A percentile compares a stretch with the other conserved stretches of the same genome.
Conservation (phyloP, 1,140 invertebrate genomes). For the Drosophila tropicalis region DNA sequence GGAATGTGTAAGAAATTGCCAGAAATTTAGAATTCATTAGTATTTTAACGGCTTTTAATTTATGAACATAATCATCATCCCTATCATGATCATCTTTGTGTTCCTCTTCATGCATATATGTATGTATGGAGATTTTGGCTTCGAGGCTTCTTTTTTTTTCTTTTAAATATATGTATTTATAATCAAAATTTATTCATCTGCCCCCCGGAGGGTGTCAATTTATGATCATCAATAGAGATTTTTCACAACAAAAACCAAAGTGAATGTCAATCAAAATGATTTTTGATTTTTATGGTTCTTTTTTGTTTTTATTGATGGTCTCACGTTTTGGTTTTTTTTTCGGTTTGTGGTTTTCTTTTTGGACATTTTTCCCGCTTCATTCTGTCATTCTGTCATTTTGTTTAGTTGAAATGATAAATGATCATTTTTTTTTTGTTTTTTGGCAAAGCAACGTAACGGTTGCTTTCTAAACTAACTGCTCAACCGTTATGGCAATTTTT, state of each 20-base stretch:
- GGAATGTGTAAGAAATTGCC: conserved; percentile 56
- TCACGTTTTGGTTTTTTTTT: conserved; percentile 32
- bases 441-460: neutral
- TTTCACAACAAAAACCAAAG: conserved; percentile 24
- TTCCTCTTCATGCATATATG: conserved; percentile 37
- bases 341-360: neutral
- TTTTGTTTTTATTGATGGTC: conserved; percentile 14
- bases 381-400: conserved; percentile 9
- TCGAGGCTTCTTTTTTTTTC: conserved; percentile 21
- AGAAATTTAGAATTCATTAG: conserved; percentile 61
- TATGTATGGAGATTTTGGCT: conserved; percentile 29
- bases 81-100: neutral
- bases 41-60: conserved; percentile 68
- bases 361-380: conserved; percentile 13
- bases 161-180: conserved; percentile 33
- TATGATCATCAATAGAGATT: conserved; percentile 37
- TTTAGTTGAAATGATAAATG: conserved; percentile 7
- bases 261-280: conserved; percentile 70
- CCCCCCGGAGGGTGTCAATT: conserved; percentile 71
- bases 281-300: conserved; percentile 58
- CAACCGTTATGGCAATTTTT: conserved; percentile 36
- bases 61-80: conserved; percentile 31
- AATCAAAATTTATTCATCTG: conserved; percentile 71
- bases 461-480: conserved; percentile 23
- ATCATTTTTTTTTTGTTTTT: neutral